These are phyloP conservation scores for Hormaphis cornu DNA, from an alignment of 1,140 invertebrate species.

Conservation along the genomic window DNA sequence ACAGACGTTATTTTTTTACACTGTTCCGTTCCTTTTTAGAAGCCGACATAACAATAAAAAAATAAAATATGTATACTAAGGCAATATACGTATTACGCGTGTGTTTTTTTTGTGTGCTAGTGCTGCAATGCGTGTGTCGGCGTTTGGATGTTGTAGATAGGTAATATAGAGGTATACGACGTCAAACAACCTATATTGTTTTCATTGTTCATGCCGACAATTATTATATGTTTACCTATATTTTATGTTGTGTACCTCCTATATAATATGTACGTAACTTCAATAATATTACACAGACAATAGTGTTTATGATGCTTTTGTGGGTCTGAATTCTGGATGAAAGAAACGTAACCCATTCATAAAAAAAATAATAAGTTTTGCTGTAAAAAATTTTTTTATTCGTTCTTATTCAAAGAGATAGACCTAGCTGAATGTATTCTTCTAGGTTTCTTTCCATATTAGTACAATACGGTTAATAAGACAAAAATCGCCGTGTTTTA, in stretches of 20 bases:
- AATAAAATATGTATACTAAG: neutral
- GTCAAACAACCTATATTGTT: neutral
- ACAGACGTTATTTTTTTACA: conserved; percentile 25
- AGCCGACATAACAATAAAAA: neutral
- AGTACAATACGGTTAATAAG: too few relatives aligned
- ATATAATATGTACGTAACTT: neutral
- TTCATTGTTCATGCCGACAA: conserved; percentile 2
- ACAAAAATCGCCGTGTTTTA: too few relatives aligned
- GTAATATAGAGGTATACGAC: neutral
- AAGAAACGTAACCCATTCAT: neutral
- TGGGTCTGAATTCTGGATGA: neutral
- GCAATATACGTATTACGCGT: neutral
- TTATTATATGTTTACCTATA: neutral
- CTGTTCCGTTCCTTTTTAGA: neutral
- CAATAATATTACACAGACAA: neutral
- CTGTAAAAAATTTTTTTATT: neutral
- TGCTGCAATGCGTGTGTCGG: too few relatives aligned
- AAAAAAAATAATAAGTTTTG: neutral
- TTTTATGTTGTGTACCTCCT: too few relatives aligned
- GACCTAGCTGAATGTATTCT: too few relatives aligned
- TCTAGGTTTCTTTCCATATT: too few relatives aligned
- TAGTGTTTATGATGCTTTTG: neutral
- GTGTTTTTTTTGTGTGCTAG: too few relatives aligned
- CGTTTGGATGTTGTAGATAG: neutral
- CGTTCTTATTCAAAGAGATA: neutral